These are phyloP conservation scores for Sakesphorus luctuosus DNA, from an alignment of 2,113 vertebrate species.

Conservation along the genomic window DNA sequence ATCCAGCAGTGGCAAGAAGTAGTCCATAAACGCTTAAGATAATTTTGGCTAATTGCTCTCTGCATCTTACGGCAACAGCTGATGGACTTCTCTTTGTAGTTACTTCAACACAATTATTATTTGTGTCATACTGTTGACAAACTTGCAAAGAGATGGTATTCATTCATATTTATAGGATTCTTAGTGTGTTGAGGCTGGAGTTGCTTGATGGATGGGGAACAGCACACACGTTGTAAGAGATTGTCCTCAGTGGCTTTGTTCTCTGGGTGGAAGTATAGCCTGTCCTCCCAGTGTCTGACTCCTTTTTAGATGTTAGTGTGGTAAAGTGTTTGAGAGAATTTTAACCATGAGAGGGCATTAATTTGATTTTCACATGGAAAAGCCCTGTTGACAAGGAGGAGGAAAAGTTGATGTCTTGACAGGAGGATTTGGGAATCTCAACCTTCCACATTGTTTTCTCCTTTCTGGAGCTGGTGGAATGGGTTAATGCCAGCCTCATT, in stretches of 20 bases:
- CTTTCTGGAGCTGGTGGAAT: neutral
- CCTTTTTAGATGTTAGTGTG: neutral
- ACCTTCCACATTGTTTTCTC: accelerated
- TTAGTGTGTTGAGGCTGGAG: neutral
- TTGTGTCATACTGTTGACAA: neutral
- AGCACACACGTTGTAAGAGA: neutral
- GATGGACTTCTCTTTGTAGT: neutral
- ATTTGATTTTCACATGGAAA: neutral
- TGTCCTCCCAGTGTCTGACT: neutral
- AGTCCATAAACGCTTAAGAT: neutral
- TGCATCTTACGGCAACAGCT: neutral
- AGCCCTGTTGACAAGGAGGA: neutral
- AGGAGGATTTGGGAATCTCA: neutral
- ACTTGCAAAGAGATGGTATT: neutral
- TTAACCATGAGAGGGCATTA: neutral
- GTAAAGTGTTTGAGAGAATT: neutral
- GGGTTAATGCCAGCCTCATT: accelerated
- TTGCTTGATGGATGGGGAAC: neutral
- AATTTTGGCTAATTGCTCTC: neutral
- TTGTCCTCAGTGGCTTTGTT: neutral
- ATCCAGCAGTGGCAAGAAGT: neutral
- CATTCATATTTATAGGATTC: neutral
- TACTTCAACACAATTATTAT: neutral
- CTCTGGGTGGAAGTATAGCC: neutral
- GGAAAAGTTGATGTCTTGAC: neutral